phyloP scores from a whole-genome alignment of 2,888 invertebrate species.

The Monochamus alternatus region DNA sequence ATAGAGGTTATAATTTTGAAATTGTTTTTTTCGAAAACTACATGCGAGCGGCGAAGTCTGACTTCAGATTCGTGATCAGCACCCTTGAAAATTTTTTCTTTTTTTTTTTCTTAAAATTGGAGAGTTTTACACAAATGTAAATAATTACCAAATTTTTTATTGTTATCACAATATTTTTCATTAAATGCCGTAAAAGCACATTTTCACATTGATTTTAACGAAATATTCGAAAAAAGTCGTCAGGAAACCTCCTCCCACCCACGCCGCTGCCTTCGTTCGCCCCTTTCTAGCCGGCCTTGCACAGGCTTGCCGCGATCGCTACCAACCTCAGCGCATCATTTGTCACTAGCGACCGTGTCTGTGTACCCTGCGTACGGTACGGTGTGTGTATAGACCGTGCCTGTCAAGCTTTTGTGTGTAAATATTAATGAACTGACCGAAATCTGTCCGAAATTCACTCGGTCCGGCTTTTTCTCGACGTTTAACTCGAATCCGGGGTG shows the following conservation, averaged over 20 bases:
- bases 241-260: background rate
- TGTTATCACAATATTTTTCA: too few relatives aligned
- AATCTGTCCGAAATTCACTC: conserved; percentile 1
- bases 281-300: background rate
- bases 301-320: background rate
- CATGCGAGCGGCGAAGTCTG: too few relatives aligned
- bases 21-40: too few relatives aligned
- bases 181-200: too few relatives aligned
- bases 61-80: too few relatives aligned
- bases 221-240: too few relatives aligned
- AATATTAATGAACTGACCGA: conserved; percentile 29
- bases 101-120: too few relatives aligned
- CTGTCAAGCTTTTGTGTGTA: conserved; percentile 37
- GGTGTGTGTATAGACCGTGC: background rate
- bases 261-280: background rate
- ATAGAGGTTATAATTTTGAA: too few relatives aligned
- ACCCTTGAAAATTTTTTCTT: too few relatives aligned
- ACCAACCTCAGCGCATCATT: conserved; percentile 17
- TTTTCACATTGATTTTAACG: too few relatives aligned
- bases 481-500: background rate
- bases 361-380: background rate
- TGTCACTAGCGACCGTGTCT: conserved; percentile 18
- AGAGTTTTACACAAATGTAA: too few relatives aligned
- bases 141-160: too few relatives aligned
- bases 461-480: background rate